Evolutionary conservation across 2,888 invertebrate species (phyloP).

Genomic region (Parascotia fuliginaria): DNA sequence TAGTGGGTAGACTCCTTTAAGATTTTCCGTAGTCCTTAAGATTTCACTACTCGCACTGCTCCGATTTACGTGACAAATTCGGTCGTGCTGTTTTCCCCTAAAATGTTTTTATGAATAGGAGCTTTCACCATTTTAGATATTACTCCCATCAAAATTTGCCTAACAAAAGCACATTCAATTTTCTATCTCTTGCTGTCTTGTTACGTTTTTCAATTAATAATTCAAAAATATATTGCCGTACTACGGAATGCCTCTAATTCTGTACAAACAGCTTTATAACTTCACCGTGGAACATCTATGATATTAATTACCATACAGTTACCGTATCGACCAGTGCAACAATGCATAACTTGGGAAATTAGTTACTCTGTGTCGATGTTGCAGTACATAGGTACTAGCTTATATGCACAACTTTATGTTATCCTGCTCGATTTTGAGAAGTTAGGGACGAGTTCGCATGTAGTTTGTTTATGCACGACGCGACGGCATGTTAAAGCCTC

Average conservation of each 20-base stretch:
- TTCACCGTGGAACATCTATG: conserved; percentile 26
- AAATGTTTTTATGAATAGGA: too few relatives aligned
- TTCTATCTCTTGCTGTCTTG: too few relatives aligned
- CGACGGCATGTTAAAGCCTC: neutral
- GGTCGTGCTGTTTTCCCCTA: too few relatives aligned
- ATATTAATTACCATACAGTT: conserved; percentile 44
- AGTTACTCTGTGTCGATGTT: conserved; percentile 21
- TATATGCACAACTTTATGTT: conserved; percentile 1
- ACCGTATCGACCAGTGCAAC: conserved; percentile 39
- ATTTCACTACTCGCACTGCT: too few relatives aligned
- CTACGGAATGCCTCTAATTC: neutral
- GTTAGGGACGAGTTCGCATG: neutral
- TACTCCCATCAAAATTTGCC: too few relatives aligned
- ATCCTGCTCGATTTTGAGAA: conserved; percentile 2
- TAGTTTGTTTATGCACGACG: neutral
- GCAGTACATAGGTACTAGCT: neutral
- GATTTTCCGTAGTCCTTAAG: too few relatives aligned
- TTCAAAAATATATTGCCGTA: neutral
- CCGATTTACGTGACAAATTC: too few relatives aligned
- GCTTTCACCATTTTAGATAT: too few relatives aligned
- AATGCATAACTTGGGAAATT: conserved; percentile 48
- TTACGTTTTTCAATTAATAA: too few relatives aligned
- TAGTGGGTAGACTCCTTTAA: too few relatives aligned
- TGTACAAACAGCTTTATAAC: conserved; percentile 9
- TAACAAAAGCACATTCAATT: too few relatives aligned